Evolutionary conservation across 2,888 invertebrate species (phyloP).

Genomic region (Leptopilina syphax): DNA sequence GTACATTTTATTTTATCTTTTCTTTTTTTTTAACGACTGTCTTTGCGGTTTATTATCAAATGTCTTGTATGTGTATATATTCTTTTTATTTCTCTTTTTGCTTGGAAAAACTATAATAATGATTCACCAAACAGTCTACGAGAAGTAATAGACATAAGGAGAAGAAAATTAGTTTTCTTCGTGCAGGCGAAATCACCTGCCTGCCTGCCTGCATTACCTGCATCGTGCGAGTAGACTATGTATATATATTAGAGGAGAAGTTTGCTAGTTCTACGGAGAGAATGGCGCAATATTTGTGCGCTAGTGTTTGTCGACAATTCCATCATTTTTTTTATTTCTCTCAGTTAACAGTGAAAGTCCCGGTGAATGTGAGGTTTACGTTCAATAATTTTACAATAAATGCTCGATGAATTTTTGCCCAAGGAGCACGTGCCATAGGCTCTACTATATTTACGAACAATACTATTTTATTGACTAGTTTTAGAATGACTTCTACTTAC

Average conservation of each 20-base stretch:
- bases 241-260: too few relatives aligned
- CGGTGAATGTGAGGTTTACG: conserved; percentile 65
- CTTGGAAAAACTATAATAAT: neutral
- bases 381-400: conserved; percentile 53
- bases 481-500: neutral
- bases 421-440: conserved; percentile 45
- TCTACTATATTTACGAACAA: conserved; percentile 2
- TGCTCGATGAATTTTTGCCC: conserved; percentile 49
- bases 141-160: conserved; percentile 6
- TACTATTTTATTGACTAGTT: conserved; percentile 10
- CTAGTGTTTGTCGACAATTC: conserved; percentile 49
- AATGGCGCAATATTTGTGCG: conserved; percentile 55
- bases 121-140: neutral
- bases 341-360: conserved; percentile 66
- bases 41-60: conserved; percentile 1
- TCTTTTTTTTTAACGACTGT: neutral
- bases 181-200: conserved; percentile 20
- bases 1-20: neutral
- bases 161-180: conserved; percentile 32
- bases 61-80: neutral
- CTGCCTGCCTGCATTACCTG: neutral
- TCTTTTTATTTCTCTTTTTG: neutral
- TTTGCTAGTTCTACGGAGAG: conserved; percentile 36
- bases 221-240: neutral
- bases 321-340: conserved; percentile 59